Base-by-base conservation (phyloP, 1,140 invertebrate genomes). In the Augochlora pura region DNA sequence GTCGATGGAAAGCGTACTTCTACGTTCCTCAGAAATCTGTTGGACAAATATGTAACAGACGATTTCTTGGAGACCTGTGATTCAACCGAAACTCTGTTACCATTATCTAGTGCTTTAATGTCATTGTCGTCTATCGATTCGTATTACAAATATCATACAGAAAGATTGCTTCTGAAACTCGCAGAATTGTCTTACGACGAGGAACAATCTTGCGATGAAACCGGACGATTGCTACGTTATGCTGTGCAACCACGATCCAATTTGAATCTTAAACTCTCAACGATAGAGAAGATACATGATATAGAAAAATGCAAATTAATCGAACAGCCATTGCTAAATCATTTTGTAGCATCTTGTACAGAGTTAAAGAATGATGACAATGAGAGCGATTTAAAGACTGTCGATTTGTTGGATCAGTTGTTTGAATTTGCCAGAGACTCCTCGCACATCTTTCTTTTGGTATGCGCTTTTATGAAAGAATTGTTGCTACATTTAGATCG, bases 271-370 rank as follows among this genome's bases (percentile, higher is more conserved):
- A 68, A 86, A n/a, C 63, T 81, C 10, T 64, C 60, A 5, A 80
- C 80, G 0, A 76, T 90, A 32, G 88, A 92, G 82, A 74, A 76
- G 42, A 86, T 92, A 57, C 92, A 90, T 77, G 27, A 63, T 16
- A 71, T 72, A 2, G 85, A 90, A 42, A 85, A 46, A 12, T 79
- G 70, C 32, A 69, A 88, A 76, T 78, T 90, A 27, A 88, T 93
- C 62, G 90, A 92, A 70, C 75, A 87, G 67, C 89, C 91, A n/a
- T 65, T 92, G 21, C 52, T 88, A 5, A 76, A 90, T 25, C 78
- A 77, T 79, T 90, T 92, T 68, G 8, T 82, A 1, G 49, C 59
- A 18, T 80, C 62, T n/a, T 82, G 73, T 62, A 18, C 64, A 0
- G 38, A 81, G 57, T 38, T 76, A 49, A 81, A 87, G 27, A 69